A percentile compares a stretch with the other conserved stretches of the same genome.
Conservation (phyloP, 2,797 vertebrate species). For the Phoeniculus purpureus region DNA sequence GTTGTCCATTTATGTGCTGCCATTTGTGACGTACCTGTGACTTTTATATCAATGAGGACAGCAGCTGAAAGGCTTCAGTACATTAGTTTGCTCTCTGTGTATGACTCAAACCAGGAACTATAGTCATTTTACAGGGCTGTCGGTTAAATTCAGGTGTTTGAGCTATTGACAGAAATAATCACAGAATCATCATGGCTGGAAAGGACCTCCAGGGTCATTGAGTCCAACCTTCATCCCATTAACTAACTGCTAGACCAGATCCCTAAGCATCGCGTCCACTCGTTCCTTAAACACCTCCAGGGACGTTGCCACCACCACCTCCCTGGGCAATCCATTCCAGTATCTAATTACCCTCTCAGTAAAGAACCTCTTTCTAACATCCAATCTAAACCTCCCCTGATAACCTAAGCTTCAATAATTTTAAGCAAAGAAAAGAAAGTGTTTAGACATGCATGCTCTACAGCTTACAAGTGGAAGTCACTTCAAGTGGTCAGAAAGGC, state of each 20-base stretch:
- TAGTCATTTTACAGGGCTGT: not conserved
- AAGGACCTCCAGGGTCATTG: no score
- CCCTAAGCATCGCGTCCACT: no score
- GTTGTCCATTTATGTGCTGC: not conserved
- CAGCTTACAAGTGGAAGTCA: not conserved
- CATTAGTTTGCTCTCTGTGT: accelerated
- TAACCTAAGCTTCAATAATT: not conserved
- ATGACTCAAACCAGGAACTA: not conserved
- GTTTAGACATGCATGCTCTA: not conserved
- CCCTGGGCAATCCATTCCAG: no score
- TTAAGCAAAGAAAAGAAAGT: not conserved
- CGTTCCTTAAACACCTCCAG: no score
- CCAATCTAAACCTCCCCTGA: no score
- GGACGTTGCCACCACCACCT: no score
- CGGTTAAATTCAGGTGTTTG: not conserved
- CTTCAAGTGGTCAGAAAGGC: not conserved
- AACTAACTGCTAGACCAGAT: no score
- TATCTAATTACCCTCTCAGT: no score
- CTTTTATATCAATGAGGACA: not conserved
- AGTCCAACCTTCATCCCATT: no score
- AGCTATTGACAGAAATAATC: not conserved
- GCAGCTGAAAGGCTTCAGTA: not conserved
- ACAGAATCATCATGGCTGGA: no score
- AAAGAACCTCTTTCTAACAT: no score
- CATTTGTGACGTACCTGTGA: not conserved